Evolutionary conservation across 2,888 invertebrate species (phyloP).

Genomic region (Cylindroiulus punctatus): DNA sequence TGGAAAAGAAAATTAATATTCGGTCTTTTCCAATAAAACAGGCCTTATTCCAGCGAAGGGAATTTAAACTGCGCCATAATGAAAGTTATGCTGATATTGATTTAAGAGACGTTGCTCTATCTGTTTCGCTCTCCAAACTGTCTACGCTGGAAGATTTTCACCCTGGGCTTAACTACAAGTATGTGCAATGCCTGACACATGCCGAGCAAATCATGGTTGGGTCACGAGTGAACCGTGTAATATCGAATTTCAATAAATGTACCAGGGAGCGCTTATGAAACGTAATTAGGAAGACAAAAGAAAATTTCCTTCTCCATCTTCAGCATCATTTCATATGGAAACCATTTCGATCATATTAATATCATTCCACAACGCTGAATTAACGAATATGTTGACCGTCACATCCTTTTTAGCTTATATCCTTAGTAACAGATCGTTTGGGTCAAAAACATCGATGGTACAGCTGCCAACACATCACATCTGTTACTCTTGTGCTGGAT

Average conservation of each 20-base stretch:
- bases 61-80: constrained; percentile 37
- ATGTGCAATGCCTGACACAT: neutral
- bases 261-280: neutral
- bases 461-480: too few species aligned
- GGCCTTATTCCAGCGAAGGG: constrained; percentile 30
- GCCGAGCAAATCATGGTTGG: constrained; percentile 2
- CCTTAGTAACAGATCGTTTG: too few species aligned
- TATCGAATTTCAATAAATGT: constrained; percentile 29
- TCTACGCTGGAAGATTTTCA: neutral
- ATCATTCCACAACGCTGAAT: too few species aligned
- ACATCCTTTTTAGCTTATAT: too few species aligned
- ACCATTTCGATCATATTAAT: too few species aligned
- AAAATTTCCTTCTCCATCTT: neutral
- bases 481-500: too few species aligned
- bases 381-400: too few species aligned
- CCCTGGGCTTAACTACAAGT: constrained; percentile 30
- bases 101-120: constrained; percentile 17
- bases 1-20: constrained; percentile 40
- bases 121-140: constrained; percentile 19
- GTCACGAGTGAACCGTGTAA: constrained; percentile 33
- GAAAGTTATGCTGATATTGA: constrained; percentile 43
- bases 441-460: too few species aligned
- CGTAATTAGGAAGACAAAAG: constrained; percentile 11
- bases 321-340: neutral
- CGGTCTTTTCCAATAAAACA: constrained; percentile 28